Percentiles rank a stretch among this genome's conserved stretches.
Evolutionary conservation across 2,888 invertebrate species (phyloP).

Genomic region (Drosophila neutralis): DNA sequence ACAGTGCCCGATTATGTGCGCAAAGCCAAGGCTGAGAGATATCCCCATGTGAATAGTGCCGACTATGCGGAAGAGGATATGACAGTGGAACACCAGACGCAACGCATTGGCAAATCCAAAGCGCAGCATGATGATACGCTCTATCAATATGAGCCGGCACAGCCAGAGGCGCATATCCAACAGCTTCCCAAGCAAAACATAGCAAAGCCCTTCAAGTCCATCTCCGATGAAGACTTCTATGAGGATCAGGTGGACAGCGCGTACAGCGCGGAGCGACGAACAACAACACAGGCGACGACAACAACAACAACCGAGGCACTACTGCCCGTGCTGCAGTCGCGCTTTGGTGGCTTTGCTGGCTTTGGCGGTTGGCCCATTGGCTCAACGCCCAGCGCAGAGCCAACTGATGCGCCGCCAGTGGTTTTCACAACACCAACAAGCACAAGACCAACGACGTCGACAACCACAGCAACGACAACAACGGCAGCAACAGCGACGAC

Average conservation of each 20-base stretch:
- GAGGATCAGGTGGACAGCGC: conserved; percentile 60
- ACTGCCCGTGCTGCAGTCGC: conserved; percentile 38
- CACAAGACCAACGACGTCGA: conserved; percentile 43
- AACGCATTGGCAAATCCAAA: conserved; percentile 13
- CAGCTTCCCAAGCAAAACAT: conserved; percentile 52
- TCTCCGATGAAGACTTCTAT: conserved; percentile 79
- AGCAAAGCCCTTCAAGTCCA: conserved; percentile 54
- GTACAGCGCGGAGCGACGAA: conserved; percentile 25
- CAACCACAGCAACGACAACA: conserved; percentile 52
- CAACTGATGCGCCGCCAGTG: conserved; percentile 27
- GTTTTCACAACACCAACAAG: conserved; percentile 18
- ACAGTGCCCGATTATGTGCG: conserved; percentile 82
- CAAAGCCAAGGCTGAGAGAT: conserved; percentile 70
- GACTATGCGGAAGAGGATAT: conserved; percentile 71
- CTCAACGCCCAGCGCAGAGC: conserved; percentile 2
- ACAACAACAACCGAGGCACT: conserved; percentile 44
- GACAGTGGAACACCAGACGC: conserved; percentile 48
- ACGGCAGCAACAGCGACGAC: conserved; percentile 48
- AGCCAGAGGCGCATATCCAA: conserved; percentile 66
- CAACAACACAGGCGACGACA: conserved; percentile 19
- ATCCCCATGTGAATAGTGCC: conserved; percentile 29
- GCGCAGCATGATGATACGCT: conserved; percentile 16
- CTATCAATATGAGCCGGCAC: conserved; percentile 52
- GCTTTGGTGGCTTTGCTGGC: conserved; percentile 46
- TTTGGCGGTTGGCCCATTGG: conserved; percentile 34